phyloP scores from a whole-genome alignment of 2,888 invertebrate genomes.

The Rhopalosiphum nymphaeae region DNA sequence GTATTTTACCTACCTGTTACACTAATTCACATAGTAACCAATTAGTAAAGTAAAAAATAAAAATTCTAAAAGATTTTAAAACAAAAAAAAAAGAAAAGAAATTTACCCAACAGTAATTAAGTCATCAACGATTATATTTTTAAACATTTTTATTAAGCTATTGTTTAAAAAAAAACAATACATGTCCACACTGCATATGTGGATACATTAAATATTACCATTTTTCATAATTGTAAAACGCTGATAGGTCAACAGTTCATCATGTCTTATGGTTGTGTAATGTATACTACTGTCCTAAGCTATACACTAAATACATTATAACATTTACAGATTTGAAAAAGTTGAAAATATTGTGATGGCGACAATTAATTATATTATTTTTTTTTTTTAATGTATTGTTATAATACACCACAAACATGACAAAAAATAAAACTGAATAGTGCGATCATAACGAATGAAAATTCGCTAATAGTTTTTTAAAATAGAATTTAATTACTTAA shows the following conservation, averaged over 20 bases:
- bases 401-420: background rate
- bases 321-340: background rate
- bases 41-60: constrained; percentile 19
- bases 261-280: background rate
- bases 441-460: background rate
- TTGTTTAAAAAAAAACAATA: constrained; percentile 19
- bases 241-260: background rate
- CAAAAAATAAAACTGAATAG: background rate
- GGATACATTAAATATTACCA: background rate
- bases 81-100: background rate
- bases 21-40: background rate
- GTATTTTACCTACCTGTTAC: background rate
- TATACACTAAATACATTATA: background rate
- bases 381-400: background rate
- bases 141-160: background rate
- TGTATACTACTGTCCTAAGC: background rate
- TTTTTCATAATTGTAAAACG: background rate
- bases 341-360: background rate
- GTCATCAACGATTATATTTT: background rate
- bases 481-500: background rate
- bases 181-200: background rate
- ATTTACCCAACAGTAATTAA: background rate
- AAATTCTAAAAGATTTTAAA: background rate
- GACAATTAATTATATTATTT: background rate
- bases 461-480: background rate